Base-by-base conservation (phyloP, 64 coral and sea anemone genomes). In the Trachythela sp. region DNA sequence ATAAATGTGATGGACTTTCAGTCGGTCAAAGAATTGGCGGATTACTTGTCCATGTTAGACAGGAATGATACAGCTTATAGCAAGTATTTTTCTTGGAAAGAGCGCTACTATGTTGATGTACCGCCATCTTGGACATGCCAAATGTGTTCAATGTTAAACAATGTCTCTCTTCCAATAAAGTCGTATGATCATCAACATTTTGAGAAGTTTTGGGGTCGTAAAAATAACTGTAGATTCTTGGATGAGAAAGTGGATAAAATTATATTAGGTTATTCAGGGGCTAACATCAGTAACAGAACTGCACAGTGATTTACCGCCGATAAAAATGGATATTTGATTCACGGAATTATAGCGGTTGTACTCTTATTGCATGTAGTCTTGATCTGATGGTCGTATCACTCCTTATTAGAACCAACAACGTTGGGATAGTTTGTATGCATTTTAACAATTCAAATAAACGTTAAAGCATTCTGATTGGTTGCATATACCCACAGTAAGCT, bases 41-140 rank as follows among this genome's bases (percentile, higher is more conserved):
- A 88, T 39, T 91, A 94, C 51, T 52, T 94, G 9, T 29, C 54
- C 9, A 91, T 54, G 52, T 83, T 94, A 24, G 89, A 94, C 48
- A 71, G 39, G 84, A 94, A 94, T 40, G 86, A 94, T 14, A 91
- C 14, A 8, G 89, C 89, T 71, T 94, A 88, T 11, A 94, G 91
- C 49, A 52, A 88, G 39, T 94, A 94, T 91, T 94, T 94, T 84
- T 40, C 9, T 1, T 94, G 93, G 93, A 88, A 68, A 49, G 49
- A 84, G 84, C 22, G 51, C 10, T 94, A 70, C 24, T 91, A 94
- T 29, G 17, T 88, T 13, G 56, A 70, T 9, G 36, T 60, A 1
- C 40, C 43, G 13, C 42, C 67, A 29, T 91, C 93, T 0, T 94
- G 93, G 93, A 88, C 89, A 13, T 94, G 93, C 35, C 26, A 67